Evolutionary conservation across 2,113 vertebrate genomes (phyloP), one percentile per base, ranked within the genome.

Genomic region (Arvicanthis niloticus): DNA sequence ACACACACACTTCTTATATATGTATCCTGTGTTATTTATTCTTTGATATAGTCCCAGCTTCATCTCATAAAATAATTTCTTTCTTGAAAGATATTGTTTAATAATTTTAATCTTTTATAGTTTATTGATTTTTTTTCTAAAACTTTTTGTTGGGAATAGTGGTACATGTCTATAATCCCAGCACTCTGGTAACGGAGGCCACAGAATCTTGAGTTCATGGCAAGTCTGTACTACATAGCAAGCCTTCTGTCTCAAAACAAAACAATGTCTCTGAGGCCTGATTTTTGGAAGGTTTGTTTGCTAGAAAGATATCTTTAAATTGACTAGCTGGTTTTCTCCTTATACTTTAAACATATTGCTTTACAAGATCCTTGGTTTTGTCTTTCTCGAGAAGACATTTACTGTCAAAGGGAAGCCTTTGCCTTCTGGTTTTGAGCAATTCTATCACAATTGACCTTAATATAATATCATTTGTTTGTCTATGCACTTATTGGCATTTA

Each of bases 71-170:
- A 34, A 68, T 87, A 17, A 51, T 65, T 60, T 72, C 51, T 34
- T 91, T 86, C 58, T 88, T 73, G 10, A 89, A 94, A 60, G 37
- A 40, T 77, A 12, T 76, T 67, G 56, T 76, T 90, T 82, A 88
- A 34, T 58, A 1, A 82, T 94, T 70, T n/a, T 87, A 62, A 40
- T 90, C 12, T 91, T 90, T 81, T 22, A 70, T 4, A 88, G 45
- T 81, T 76, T 82, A 22, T 40, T 40, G 24, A 58, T 53, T 19
- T 82, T 19, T 82, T 22, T 81, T 58, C 34, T 21, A 24, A n/a
- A 56, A 26, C 16, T 81, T 24, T 24, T 81, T n/a, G 34, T 58
- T 81, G 53, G 53, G 21, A 9, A 42, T 26, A 42, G 24, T 19
- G 15, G 15, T 84, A 24, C 40, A 26, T 29, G 13, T 58, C 58